Evolutionary conservation across 2,888 invertebrate species (phyloP).

Genomic region (Hypomecis punctinalis): DNA sequence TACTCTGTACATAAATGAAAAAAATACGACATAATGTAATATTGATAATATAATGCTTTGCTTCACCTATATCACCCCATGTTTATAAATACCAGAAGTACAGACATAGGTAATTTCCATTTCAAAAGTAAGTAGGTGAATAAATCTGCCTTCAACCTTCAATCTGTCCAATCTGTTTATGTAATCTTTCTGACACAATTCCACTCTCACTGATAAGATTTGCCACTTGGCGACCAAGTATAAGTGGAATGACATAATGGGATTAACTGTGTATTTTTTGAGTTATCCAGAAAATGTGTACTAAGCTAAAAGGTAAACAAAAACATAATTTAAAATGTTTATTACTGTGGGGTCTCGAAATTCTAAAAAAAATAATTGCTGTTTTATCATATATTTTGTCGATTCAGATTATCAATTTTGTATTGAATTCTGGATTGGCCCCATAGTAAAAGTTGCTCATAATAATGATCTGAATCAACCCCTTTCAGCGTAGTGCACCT

Average conservation of each 20-base stretch:
- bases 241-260: constrained; percentile 9
- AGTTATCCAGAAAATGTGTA: too few species aligned
- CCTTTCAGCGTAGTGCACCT: too few species aligned
- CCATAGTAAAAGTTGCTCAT: too few species aligned
- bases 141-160: neutral
- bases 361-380: neutral
- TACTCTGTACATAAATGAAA: too few species aligned
- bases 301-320: too few species aligned
- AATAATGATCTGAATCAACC: too few species aligned
- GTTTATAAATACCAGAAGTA: too few species aligned
- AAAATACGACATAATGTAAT: too few species aligned
- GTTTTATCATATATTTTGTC: neutral
- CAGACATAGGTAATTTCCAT: neutral
- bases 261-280: neutral
- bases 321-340: neutral
- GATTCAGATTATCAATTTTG: too few species aligned
- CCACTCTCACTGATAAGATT: constrained; percentile 15
- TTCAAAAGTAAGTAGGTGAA: neutral
- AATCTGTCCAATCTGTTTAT: constrained; percentile 9
- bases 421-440: too few species aligned
- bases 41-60: too few species aligned
- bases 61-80: too few species aligned
- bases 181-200: constrained; percentile 12
- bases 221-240: constrained; percentile 1
- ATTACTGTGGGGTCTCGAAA: neutral